Evolutionary conservation across 2,888 invertebrate species (phyloP), one percentile per base, ranked within the genome.

Genomic region (Meandrusa payeni): DNA sequence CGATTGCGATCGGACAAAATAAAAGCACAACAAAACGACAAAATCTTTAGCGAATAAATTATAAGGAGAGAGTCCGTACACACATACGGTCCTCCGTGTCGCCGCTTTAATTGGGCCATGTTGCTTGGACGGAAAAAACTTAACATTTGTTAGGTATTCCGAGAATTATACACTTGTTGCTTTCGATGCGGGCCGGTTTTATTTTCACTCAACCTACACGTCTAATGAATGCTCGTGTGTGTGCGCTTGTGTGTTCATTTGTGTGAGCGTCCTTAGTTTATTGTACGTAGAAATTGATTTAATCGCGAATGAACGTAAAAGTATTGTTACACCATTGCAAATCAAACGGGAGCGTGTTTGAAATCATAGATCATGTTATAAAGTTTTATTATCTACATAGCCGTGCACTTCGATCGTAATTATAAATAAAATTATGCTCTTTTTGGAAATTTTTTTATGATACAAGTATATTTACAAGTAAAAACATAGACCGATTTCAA

Each of bases 121-220:
- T 85, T 59, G 74, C 61, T 54, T 49, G 71, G 69, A 72, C 73
- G 66, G 76, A 78, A 80, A 82, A 81, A 82, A 80, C 77, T 65
- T 70, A 64, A 85, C 85, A 86, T 85, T 85, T 81, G 82, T 86
- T 82, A 79, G 83, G 81, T 78, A 86, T 86, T 86, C 85, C 75
- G 64, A 73, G 86, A 83, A 86, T 83, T 76, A 72, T 76, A 79
- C 79, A 80, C 78, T 81, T 79, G 81, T 77, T 74, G 73, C 72
- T 62, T 62, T 70, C 61, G 37, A 43, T 56, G 56, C 61, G 51
- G 51, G 52, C 46, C 57, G 47, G 54, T 57, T 61, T 55, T 54
- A 47, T 59, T 59, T 48, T 54, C 52, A 54, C 57, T 56, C 60
- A 47, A 51, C 50, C 50, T 49, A 50, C 47, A 52, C 44, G 20